phyloP scores from a whole-genome alignment of 2,113 vertebrate genomes.

The Vidua macroura region DNA sequence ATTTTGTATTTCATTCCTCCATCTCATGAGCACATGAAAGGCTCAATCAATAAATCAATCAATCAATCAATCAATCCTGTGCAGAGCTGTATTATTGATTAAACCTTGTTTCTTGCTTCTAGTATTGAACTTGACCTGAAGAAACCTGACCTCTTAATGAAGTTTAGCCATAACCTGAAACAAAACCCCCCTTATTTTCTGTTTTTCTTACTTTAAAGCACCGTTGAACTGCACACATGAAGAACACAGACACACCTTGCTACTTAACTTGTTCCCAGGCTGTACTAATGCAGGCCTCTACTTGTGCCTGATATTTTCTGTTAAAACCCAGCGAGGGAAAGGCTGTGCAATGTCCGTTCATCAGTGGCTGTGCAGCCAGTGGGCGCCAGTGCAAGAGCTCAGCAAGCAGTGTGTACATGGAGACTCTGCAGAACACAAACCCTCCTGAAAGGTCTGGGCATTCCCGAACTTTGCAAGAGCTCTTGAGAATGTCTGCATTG shows the following conservation, averaged over 20 bases:
- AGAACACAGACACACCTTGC: neutral
- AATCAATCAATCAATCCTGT: neutral
- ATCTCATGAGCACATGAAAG: neutral
- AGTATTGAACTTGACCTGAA: neutral
- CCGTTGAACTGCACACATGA: neutral
- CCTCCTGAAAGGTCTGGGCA: neutral
- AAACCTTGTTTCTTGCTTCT: neutral
- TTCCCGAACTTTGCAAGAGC: neutral
- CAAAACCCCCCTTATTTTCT: neutral
- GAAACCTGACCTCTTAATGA: neutral
- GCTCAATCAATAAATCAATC: neutral
- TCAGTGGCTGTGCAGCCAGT: accelerated
- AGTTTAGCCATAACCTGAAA: neutral
- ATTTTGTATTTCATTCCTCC: neutral
- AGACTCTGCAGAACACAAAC: neutral
- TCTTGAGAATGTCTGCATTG: neutral
- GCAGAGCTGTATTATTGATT: neutral
- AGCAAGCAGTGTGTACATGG: neutral
- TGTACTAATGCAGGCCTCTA: neutral
- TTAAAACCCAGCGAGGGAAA: neutral
- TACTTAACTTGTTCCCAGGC: neutral
- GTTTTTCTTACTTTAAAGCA: neutral
- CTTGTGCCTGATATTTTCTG: neutral
- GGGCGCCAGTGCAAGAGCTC: neutral
- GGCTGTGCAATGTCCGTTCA: neutral